Percentiles rank a stretch among this genome's conserved stretches.
Conservation (phyloP, 2,113 vertebrate species). For the Litocranius walleri region DNA sequence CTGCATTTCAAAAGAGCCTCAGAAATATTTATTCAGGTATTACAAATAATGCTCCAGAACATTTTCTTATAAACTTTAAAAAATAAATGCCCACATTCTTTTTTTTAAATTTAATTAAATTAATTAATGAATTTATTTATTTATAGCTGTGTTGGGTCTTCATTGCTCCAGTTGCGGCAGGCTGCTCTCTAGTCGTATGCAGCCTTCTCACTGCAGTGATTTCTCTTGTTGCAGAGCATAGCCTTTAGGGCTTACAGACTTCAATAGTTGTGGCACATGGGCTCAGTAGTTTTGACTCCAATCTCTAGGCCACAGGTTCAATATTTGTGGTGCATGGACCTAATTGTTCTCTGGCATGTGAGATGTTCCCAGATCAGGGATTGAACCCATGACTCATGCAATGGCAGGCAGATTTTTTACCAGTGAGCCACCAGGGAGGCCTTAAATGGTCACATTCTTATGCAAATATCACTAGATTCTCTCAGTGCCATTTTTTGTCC, state of each 20-base stretch:
- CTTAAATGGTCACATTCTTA: neutral
- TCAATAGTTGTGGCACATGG: neutral
- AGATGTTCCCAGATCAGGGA: neutral
- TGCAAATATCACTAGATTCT: neutral
- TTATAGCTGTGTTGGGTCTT: neutral
- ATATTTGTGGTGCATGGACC: neutral
- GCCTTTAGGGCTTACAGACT: neutral
- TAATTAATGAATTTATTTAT: neutral
- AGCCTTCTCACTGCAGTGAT: neutral
- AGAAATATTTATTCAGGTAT: neutral
- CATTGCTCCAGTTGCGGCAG: rapidly evolving
- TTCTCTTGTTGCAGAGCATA: neutral
- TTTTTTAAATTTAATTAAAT: neutral
- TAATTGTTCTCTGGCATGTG: neutral
- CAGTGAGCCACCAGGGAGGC: neutral
- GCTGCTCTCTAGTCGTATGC: neutral
- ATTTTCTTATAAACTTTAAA: neutral
- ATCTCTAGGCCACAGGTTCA: neutral
- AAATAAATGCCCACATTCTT: neutral
- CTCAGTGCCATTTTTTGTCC: neutral
- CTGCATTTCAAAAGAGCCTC: neutral
- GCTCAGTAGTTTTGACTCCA: neutral
- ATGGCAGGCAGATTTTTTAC: neutral
- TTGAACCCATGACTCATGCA: neutral
- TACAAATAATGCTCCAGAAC: neutral